phyloP scores from a whole-genome alignment of 2,113 vertebrate species.

The Thomomys bottae region DNA sequence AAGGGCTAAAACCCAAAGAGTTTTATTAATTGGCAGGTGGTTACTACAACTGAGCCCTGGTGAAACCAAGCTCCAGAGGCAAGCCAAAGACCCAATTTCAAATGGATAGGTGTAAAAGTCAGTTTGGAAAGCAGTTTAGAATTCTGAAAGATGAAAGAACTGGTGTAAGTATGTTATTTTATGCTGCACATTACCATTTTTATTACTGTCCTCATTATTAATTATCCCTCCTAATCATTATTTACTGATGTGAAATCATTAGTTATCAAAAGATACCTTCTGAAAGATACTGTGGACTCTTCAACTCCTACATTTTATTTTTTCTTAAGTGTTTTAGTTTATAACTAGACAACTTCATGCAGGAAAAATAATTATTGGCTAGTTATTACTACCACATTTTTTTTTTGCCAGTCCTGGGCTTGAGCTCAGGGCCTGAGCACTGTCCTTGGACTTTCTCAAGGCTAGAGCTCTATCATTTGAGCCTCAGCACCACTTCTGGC shows the following conservation, averaged over 20 bases:
- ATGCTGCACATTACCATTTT: conserved; percentile 17
- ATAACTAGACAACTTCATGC: background rate
- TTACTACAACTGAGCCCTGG: background rate
- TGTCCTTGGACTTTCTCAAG: no score
- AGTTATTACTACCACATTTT: background rate
- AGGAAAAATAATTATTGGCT: background rate
- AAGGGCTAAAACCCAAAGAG: background rate
- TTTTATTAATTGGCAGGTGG: background rate
- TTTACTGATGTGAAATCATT: background rate
- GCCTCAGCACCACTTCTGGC: no score
- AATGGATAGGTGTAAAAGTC: background rate
- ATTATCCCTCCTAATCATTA: background rate
- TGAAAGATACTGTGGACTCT: background rate
- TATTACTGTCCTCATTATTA: conserved; percentile 29
- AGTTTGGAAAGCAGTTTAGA: background rate
- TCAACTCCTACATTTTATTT: background rate
- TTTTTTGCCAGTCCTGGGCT: no score
- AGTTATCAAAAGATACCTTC: conserved; percentile 15
- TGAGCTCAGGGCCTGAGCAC: no score
- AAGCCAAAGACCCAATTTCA: conserved; percentile 1
- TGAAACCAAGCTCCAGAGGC: background rate
- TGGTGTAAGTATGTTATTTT: background rate
- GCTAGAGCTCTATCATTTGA: no score
- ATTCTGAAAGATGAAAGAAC: conserved; percentile 53
- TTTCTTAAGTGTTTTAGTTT: background rate